Evolutionary conservation across 2,113 vertebrate genomes (phyloP).

Genomic region (Elephas maximus): DNA sequence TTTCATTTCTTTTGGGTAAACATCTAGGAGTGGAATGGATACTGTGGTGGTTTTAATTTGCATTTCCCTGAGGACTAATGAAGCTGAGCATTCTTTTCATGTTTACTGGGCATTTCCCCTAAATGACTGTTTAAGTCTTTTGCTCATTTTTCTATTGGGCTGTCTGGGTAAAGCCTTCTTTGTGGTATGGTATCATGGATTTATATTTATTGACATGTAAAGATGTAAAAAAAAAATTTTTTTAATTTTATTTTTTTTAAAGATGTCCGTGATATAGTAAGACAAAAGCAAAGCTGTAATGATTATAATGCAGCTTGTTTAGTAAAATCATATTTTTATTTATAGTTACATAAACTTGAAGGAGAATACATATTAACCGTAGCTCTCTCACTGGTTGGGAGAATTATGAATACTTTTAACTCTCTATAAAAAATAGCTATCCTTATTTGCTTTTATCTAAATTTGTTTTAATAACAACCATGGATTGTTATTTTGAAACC

Average conservation of each 20-base stretch:
- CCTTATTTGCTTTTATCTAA: slow-evolving; percentile 49
- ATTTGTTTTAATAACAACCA: slow-evolving; percentile 62
- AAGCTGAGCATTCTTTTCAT: slow-evolving; percentile 38
- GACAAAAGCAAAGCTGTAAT: slow-evolving; percentile 16
- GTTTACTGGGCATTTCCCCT: not conserved
- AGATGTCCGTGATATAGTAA: not conserved
- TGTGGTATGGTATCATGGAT: not conserved
- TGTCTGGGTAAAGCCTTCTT: not conserved
- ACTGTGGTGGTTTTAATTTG: not conserved
- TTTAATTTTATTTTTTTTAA: too few species aligned
- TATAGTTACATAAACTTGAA: slow-evolving; percentile 30
- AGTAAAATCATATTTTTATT: slow-evolving; percentile 20
- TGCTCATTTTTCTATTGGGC: not conserved
- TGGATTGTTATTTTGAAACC: slow-evolving; percentile 37
- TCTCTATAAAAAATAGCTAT: not conserved
- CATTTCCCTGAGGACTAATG: not conserved
- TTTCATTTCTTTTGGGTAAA: too few species aligned
- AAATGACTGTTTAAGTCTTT: not conserved
- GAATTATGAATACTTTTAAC: slow-evolving; percentile 43
- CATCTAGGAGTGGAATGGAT: too few species aligned
- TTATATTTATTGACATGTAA: slow-evolving; percentile 23
- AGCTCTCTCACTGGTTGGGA: slow-evolving; percentile 15
- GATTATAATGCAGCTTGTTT: not conserved
- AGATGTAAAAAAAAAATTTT: not conserved
- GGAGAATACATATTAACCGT: not conserved